Evolutionary conservation across 2,797 vertebrate genomes (phyloP).

Genomic region (Varecia variegata): DNA sequence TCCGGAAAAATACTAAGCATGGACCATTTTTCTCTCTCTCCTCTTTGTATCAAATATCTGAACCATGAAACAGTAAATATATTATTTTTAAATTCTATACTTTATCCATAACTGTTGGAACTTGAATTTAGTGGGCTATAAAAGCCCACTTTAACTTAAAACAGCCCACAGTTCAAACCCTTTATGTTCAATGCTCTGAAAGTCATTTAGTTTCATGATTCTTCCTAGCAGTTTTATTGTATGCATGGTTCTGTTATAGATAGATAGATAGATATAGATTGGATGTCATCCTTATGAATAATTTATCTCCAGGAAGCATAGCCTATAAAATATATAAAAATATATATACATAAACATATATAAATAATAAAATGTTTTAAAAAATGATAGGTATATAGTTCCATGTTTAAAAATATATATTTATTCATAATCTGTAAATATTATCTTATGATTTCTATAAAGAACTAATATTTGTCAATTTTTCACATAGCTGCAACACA

Average conservation of each 20-base stretch:
- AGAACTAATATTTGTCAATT: background rate
- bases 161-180: background rate
- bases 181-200: background rate
- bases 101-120: background rate
- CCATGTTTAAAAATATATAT: background rate
- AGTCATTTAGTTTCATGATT: background rate
- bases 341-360: background rate
- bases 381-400: background rate
- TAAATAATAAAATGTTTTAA: background rate
- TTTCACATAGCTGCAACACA: background rate
- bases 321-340: background rate
- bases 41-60: background rate
- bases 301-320: background rate
- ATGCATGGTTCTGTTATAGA: background rate
- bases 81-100: constrained; percentile 27
- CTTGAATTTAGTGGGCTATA: constrained; percentile 44
- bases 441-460: background rate
- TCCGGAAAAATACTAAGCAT: background rate
- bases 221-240: background rate
- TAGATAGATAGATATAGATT: too few species aligned
- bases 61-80: constrained; percentile 2
- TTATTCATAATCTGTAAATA: background rate
- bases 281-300: background rate
- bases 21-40: background rate
- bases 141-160: background rate